Evolutionary conservation across 1,140 invertebrate species (phyloP).

Genomic region (Drosophila nigromelanica): DNA sequence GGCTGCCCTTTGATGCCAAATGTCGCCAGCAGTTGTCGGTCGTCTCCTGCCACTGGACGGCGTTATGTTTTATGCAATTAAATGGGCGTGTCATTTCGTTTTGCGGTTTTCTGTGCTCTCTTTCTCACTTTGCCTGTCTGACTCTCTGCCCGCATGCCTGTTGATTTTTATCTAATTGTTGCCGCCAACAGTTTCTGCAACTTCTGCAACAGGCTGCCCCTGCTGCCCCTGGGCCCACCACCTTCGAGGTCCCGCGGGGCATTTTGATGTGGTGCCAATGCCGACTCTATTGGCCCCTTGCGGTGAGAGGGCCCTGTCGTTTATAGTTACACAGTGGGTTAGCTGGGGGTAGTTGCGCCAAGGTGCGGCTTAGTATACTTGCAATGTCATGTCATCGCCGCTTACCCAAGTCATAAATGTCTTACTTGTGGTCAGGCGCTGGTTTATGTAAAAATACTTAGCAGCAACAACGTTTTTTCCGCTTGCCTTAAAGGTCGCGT

Average conservation of each 20-base stretch:
- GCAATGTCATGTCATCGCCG: constrained; percentile 27
- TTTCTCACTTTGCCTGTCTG: constrained; percentile 7
- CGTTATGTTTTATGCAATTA: constrained; percentile 78
- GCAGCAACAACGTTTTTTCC: not conserved
- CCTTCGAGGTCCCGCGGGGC: constrained; percentile 26
- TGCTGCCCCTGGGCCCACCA: too few species aligned
- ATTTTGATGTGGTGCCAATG: constrained; percentile 55
- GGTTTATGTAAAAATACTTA: not conserved
- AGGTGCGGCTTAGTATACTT: constrained; percentile 29
- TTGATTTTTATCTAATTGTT: constrained; percentile 79
- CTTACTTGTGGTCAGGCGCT: constrained; percentile 24
- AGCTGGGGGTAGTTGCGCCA: constrained; percentile 28
- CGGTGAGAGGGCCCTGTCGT: constrained; percentile 24
- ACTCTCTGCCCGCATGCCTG: constrained; percentile 42
- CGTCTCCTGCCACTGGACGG: constrained; percentile 31
- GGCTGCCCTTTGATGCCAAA: constrained; percentile 80
- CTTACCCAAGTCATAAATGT: constrained; percentile 40
- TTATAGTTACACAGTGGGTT: constrained; percentile 38
- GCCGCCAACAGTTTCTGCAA: constrained; percentile 54
- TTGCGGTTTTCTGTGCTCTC: constrained; percentile 55
- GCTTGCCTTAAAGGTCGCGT: not conserved
- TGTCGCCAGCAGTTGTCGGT: constrained; percentile 76
- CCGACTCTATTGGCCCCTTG: constrained; percentile 14
- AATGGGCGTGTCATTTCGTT: constrained; percentile 76
- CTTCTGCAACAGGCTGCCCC: constrained; percentile 42